These are phyloP conservation scores for Cosmopolites sordidus DNA, from an alignment of 2,888 invertebrate species.

Conservation along the genomic window DNA sequence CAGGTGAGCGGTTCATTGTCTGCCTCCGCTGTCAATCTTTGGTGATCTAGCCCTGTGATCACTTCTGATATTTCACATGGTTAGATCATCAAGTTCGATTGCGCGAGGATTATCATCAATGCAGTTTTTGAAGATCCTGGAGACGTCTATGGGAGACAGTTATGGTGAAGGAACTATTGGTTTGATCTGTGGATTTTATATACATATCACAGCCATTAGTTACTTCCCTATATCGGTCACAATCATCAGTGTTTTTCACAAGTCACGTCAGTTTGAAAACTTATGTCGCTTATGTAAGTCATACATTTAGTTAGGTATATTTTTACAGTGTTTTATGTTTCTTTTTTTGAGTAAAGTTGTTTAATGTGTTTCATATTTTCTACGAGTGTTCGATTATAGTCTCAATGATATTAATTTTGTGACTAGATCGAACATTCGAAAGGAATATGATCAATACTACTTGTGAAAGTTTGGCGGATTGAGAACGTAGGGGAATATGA, in stretches of 20 bases:
- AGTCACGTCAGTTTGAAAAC: too few species aligned
- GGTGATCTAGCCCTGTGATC: constrained; percentile 50
- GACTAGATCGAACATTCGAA: constrained; percentile 50
- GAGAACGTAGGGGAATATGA: constrained; percentile 10
- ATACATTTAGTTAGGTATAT: too few species aligned
- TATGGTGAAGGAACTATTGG: constrained; percentile 44
- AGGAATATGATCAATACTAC: constrained; percentile 36
- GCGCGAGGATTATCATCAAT: constrained; percentile 5
- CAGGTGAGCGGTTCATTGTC: too few species aligned
- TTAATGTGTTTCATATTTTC: constrained; percentile 37
- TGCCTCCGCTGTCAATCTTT: constrained; percentile 39
- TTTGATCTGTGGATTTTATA: constrained; percentile 40
- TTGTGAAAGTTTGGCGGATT: not conserved
- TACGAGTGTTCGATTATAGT: constrained; percentile 44
- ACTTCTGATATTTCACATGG: constrained; percentile 36
- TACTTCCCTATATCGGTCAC: constrained; percentile 39
- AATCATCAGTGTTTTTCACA: not conserved
- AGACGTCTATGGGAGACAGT: constrained; percentile 15
- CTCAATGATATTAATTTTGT: constrained; percentile 40
- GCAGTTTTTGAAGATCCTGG: not conserved
- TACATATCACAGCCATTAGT: constrained; percentile 50
- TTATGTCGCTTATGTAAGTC: too few species aligned
- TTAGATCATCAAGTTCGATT: constrained; percentile 38
- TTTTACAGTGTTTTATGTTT: too few species aligned
- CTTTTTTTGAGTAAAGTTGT: too few species aligned